Percentiles rank a stretch among this genome's conserved stretches.
phyloP scores from a whole-genome alignment of 2,113 vertebrate genomes.

The Cephalopholis sonnerati region DNA sequence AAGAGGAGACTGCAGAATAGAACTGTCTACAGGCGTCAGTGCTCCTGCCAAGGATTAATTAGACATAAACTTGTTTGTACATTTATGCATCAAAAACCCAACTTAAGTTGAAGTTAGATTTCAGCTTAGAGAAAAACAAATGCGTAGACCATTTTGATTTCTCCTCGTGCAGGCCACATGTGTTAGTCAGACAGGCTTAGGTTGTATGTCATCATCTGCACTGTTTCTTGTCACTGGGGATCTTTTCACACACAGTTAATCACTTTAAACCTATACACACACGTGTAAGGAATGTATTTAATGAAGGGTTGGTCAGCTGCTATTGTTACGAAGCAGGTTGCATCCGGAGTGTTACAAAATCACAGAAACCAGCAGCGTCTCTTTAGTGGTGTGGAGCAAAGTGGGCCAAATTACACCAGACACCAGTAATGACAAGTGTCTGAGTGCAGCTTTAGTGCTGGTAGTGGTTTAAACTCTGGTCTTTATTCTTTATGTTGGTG shows the following conservation, averaged over 20 bases:
- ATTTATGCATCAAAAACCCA: neutral
- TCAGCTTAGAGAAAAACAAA: slow-evolving; percentile 28
- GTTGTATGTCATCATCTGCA: slow-evolving; percentile 41
- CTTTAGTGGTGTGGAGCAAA: slow-evolving; percentile 32
- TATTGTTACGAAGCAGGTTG: slow-evolving; percentile 54
- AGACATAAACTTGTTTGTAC: neutral
- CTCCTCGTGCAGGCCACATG: slow-evolving; percentile 17
- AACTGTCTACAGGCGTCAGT: neutral
- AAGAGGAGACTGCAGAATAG: neutral
- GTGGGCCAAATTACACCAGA: slow-evolving; percentile 47
- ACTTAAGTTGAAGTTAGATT: neutral
- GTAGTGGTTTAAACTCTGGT: slow-evolving; percentile 13
- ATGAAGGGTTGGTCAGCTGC: slow-evolving; percentile 67
- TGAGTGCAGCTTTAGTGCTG: slow-evolving; percentile 22
- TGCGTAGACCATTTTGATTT: slow-evolving; percentile 6
- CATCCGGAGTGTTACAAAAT: slow-evolving; percentile 40
- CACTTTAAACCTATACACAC: slow-evolving; percentile 42
- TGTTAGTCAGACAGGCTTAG: slow-evolving; percentile 22
- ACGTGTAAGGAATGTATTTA: slow-evolving; percentile 72
- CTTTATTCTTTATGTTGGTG: slow-evolving; percentile 27
- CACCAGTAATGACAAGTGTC: slow-evolving; percentile 57
- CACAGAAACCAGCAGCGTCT: slow-evolving; percentile 11
- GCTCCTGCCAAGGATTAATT: neutral
- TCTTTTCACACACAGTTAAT: slow-evolving; percentile 54
- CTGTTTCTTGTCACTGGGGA: slow-evolving; percentile 51